Evolutionary conservation across 2,888 invertebrate genomes (phyloP).

Genomic region (Pycnomerus fuliginosus): DNA sequence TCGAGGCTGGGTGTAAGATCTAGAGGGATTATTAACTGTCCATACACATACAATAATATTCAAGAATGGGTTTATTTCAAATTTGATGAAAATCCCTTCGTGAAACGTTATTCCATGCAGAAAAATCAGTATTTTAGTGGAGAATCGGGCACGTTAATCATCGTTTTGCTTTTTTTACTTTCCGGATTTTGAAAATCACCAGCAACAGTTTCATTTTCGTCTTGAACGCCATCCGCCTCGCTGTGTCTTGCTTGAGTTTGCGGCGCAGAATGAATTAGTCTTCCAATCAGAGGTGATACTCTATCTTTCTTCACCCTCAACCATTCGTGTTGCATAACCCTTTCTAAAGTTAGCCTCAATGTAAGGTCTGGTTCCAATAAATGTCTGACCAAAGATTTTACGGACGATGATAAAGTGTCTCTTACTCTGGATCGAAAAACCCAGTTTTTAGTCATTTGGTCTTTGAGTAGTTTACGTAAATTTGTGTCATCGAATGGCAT

Average conservation of each 20-base stretch:
- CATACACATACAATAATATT: too few species aligned
- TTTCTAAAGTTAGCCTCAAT: constrained; percentile 70
- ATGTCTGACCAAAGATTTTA: constrained; percentile 75
- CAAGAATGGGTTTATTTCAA: too few species aligned
- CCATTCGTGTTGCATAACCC: constrained; percentile 78
- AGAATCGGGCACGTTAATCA: constrained; percentile 39
- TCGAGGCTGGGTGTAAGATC: too few species aligned
- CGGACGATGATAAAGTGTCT: constrained; percentile 67
- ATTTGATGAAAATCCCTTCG: too few species aligned
- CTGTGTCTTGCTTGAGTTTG: constrained; percentile 42
- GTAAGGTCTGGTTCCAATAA: constrained; percentile 85
- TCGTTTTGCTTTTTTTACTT: constrained; percentile 49
- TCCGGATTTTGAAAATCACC: constrained; percentile 52
- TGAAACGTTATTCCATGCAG: too few species aligned
- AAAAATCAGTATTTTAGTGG: constrained; percentile 3
- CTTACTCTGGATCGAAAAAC: constrained; percentile 70
- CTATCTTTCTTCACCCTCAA: constrained; percentile 64
- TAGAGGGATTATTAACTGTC: too few species aligned
- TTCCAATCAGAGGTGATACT: constrained; percentile 59
- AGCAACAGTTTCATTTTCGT: constrained; percentile 41
- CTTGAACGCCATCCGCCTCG: constrained; percentile 34
- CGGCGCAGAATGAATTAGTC: constrained; percentile 64
- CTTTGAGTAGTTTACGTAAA: constrained; percentile 75
- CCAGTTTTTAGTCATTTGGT: constrained; percentile 81
- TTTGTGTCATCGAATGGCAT: constrained; percentile 94